phyloP scores from a whole-genome alignment of 2,113 vertebrate genomes.

The Antigone vipio region DNA sequence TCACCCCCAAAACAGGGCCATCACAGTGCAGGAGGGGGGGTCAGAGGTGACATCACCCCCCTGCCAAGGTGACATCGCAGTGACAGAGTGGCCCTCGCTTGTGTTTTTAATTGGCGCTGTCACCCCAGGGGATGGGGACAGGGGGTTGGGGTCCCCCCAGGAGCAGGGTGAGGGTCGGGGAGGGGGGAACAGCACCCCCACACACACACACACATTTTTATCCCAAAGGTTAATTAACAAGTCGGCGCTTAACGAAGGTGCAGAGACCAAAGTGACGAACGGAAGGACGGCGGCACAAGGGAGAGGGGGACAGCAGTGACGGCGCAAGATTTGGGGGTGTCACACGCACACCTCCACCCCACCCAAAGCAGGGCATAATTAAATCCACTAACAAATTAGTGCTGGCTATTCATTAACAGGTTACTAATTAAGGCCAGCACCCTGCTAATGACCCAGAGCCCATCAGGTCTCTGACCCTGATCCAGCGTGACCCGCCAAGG shows the following conservation, averaged over 20 bases:
- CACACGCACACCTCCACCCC: no score
- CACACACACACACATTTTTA: no score
- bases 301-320: neutral
- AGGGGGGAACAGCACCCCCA: no score
- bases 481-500: neutral
- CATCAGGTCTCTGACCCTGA: neutral
- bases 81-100: no score
- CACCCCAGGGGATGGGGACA: neutral
- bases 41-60: no score
- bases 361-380: neutral
- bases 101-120: no score
- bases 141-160: no score
- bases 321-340: neutral
- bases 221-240: neutral
- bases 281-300: neutral
- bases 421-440: neutral
- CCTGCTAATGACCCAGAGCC: neutral
- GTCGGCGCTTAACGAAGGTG: neutral
- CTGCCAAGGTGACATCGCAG: no score
- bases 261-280: neutral
- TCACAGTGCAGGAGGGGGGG: no score
- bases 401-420: neutral
- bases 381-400: rapidly evolving
- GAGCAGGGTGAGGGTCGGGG: no score
- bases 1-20: no score